A percentile compares a stretch with the other conserved stretches of the same genome.
phyloP scores from a whole-genome alignment of 2,888 invertebrate species.

The Baronia brevicornis region DNA sequence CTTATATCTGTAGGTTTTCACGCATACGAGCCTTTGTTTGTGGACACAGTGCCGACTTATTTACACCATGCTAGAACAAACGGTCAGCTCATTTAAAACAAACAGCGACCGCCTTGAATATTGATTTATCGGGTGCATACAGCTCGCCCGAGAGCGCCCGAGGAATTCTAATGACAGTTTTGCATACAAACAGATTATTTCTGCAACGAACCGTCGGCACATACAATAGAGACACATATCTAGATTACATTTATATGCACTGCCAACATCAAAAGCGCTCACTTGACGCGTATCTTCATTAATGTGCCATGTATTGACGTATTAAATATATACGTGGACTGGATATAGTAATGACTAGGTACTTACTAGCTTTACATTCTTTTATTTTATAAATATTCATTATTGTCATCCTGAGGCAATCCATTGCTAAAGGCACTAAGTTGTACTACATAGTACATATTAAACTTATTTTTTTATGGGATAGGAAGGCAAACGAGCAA shows the following conservation, averaged over 20 bases:
- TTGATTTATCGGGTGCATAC: constrained; percentile 41
- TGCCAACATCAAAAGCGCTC: constrained; percentile 18
- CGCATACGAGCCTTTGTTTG: no score
- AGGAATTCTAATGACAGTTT: constrained; percentile 55
- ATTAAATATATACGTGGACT: no score
- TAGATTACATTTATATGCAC: constrained; percentile 40
- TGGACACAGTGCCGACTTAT: constrained; percentile 13
- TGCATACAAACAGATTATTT: constrained; percentile 66
- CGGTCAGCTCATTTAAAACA: constrained; percentile 8
- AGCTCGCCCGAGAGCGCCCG: constrained; percentile 22
- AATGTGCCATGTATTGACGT: constrained; percentile 3
- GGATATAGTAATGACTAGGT: no score
- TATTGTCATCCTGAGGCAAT: no score
- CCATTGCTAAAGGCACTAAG: no score
- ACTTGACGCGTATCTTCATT: constrained; percentile 11
- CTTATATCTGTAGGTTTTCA: no score
- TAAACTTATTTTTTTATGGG: no score
- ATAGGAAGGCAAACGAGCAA: no score
- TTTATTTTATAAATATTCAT: no score
- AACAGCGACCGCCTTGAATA: constrained; percentile 38
- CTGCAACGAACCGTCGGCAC: constrained; percentile 31
- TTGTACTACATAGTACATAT: no score
- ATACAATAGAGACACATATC: constrained; percentile 42
- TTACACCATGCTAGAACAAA: constrained; percentile 8
- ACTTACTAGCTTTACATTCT: no score